Conservation (phyloP, 2,113 vertebrate species). For the Apistogramma diplotaenia region DNA sequence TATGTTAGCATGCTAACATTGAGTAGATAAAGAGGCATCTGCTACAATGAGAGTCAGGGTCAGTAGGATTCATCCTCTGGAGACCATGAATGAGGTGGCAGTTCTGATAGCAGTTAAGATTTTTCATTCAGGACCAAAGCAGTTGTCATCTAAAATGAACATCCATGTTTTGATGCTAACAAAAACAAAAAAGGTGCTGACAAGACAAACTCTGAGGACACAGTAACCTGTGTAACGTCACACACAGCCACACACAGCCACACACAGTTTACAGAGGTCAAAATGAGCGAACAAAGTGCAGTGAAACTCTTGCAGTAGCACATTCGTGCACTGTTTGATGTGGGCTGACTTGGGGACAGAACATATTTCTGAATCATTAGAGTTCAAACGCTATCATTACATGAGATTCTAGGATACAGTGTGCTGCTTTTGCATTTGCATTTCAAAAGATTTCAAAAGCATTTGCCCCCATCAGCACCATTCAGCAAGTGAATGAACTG, state of each 20-base stretch:
- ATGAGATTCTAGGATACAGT: constrained; percentile 37
- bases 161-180: neutral
- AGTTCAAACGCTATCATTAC: constrained; percentile 39
- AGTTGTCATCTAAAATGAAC: neutral
- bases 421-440: constrained; percentile 37
- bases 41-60: neutral
- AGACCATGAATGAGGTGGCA: neutral
- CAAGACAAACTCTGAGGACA: neutral
- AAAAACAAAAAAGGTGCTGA: neutral
- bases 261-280: neutral
- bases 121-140: neutral
- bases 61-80: neutral
- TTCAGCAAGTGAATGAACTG: constrained; percentile 48
- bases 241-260: neutral
- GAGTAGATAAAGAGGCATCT: neutral
- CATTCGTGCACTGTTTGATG: constrained; percentile 3
- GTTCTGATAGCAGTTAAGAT: neutral
- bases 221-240: neutral
- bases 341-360: constrained; percentile 27
- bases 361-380: constrained; percentile 24
- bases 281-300: neutral
- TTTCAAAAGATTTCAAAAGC: constrained; percentile 51
- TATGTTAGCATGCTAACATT: neutral
- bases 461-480: constrained; percentile 46
- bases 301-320: neutral